Percentiles rank a stretch among this genome's conserved stretches.
These are phyloP conservation scores for Taphrorychus bicolor DNA, from an alignment of 2,888 invertebrate species.

Conservation along the genomic window DNA sequence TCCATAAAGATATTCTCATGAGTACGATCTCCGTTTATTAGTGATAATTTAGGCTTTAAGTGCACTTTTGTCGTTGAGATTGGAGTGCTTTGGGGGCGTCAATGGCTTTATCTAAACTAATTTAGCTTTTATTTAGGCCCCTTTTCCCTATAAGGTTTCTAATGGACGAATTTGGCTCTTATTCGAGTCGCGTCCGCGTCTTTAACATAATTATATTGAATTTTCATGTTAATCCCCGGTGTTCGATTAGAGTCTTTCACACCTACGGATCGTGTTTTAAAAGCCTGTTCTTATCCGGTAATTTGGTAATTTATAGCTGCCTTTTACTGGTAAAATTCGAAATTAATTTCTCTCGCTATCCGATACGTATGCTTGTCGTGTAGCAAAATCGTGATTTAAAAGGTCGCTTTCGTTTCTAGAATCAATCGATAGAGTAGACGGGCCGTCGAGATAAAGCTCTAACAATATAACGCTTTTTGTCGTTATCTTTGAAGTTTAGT, in stretches of 20 bases:
- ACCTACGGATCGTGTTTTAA: slow-evolving; percentile 15
- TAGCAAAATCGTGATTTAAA: not conserved
- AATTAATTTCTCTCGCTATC: not conserved
- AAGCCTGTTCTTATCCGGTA: slow-evolving; percentile 10
- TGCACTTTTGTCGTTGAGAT: slow-evolving; percentile 22
- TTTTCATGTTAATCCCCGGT: slow-evolving; percentile 19
- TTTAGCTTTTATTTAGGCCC: slow-evolving; percentile 20
- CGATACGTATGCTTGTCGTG: not conserved
- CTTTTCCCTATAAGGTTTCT: slow-evolving; percentile 13
- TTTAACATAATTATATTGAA: slow-evolving; percentile 19
- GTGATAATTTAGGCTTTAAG: slow-evolving; percentile 24
- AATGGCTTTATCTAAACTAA: slow-evolving; percentile 32
- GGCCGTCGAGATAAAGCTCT: slow-evolving; percentile 24
- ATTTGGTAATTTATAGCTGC: slow-evolving; percentile 15
- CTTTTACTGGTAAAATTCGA: not conserved
- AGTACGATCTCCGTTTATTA: slow-evolving; percentile 19
- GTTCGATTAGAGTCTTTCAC: slow-evolving; percentile 16
- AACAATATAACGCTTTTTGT: slow-evolving; percentile 34
- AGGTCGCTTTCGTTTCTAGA: slow-evolving; percentile 1
- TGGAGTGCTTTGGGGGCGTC: slow-evolving; percentile 23
- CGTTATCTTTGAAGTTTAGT: slow-evolving; percentile 33
- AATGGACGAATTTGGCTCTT: slow-evolving; percentile 19
- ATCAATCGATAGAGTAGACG: slow-evolving; percentile 17
- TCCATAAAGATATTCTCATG: slow-evolving; percentile 11
- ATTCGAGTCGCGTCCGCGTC: slow-evolving; percentile 12